These are phyloP conservation scores for Eumacrocentrus americanus DNA, from an alignment of 2,888 invertebrate genomes.

Conservation along the genomic window DNA sequence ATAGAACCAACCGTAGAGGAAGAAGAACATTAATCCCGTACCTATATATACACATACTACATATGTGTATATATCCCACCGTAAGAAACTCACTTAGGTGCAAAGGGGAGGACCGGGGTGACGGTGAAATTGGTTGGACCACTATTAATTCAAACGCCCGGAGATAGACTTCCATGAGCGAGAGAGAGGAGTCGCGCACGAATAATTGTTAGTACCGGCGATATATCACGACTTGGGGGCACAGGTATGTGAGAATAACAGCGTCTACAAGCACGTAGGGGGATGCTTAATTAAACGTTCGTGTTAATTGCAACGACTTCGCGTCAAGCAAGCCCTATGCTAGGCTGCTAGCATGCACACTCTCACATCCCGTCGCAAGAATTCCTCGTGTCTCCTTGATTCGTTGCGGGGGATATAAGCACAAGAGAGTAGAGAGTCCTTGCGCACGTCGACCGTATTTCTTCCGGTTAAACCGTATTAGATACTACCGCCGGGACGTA, in stretches of 20 bases:
- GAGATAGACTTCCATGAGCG: slow-evolving; percentile 45
- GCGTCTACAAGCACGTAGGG: slow-evolving; percentile 45
- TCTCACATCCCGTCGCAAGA: slow-evolving; percentile 15
- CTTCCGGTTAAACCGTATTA: too few species aligned
- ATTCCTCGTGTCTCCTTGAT: slow-evolving; percentile 34
- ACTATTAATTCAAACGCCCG: slow-evolving; percentile 50
- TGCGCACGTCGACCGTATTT: too few species aligned
- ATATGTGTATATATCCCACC: neutral
- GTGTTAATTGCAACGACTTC: slow-evolving; percentile 57
- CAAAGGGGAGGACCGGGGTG: too few species aligned
- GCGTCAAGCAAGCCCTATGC: slow-evolving; percentile 44
- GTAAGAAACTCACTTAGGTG: slow-evolving; percentile 15
- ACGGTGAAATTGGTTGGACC: slow-evolving; percentile 36
- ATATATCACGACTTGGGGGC: slow-evolving; percentile 48
- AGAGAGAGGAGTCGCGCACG: slow-evolving; percentile 32
- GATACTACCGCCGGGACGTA: neutral
- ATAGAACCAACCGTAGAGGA: neutral
- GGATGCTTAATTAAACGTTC: slow-evolving; percentile 58
- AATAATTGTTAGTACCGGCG: slow-evolving; percentile 55
- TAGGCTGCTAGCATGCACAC: slow-evolving; percentile 1
- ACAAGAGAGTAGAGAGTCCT: neutral
- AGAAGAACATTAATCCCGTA: neutral
- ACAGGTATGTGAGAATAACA: slow-evolving; percentile 56
- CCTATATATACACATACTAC: neutral
- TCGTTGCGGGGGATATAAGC: slow-evolving; percentile 14